Percentiles rank a stretch among this genome's conserved stretches.
These are phyloP conservation scores for Parnassius smintheus DNA, from an alignment of 2,888 invertebrate species.

Conservation along the genomic window DNA sequence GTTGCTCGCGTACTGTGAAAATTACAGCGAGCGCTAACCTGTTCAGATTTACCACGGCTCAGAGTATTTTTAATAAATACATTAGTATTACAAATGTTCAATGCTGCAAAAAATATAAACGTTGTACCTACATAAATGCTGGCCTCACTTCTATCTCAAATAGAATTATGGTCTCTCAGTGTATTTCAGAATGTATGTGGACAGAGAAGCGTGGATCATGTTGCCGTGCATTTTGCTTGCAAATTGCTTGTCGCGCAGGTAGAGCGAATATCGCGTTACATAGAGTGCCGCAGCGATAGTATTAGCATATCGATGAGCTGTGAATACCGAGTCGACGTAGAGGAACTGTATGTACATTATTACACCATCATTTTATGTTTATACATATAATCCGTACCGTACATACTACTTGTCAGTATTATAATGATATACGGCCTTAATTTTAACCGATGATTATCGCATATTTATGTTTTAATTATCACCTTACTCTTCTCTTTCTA, in stretches of 20 bases:
- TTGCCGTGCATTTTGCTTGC: constrained; percentile 55
- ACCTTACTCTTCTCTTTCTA: too few species aligned
- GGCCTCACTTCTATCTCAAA: neutral
- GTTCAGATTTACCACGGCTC: too few species aligned
- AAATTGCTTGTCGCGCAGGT: constrained; percentile 56
- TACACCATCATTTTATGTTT: too few species aligned
- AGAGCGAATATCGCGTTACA: constrained; percentile 54
- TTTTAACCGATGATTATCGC: too few species aligned
- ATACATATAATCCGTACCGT: constrained; percentile 2
- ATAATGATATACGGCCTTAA: too few species aligned
- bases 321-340: constrained; percentile 32
- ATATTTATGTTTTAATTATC: too few species aligned
- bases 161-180: constrained; percentile 3
- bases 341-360: constrained; percentile 13
- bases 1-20: too few species aligned
- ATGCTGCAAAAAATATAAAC: neutral
- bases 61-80: too few species aligned
- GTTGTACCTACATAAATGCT: neutral
- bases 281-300: constrained; percentile 38
- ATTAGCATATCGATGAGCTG: constrained; percentile 58
- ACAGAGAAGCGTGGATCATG: constrained; percentile 29
- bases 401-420: too few species aligned
- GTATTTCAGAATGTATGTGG: neutral
- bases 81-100: too few species aligned
- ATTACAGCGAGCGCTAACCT: too few species aligned